A percentile compares a stretch with the other conserved stretches of the same genome.
Conservation (phyloP, 1,140 invertebrate species). For the Hylaeus volcanicus region DNA sequence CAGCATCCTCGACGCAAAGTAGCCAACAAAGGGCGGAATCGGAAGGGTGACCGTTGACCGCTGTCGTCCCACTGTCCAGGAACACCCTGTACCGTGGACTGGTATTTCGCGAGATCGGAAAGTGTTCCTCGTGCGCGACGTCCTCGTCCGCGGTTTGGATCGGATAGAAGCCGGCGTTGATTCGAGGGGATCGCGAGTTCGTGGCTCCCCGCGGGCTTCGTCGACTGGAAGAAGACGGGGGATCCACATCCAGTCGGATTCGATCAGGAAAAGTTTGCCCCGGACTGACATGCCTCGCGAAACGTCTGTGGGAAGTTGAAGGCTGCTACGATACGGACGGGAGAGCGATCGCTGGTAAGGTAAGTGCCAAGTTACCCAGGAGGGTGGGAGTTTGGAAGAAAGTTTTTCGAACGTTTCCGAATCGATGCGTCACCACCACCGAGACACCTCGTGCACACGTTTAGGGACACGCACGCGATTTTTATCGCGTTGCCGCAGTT, state of each 20-base stretch:
- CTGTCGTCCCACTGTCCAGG: not conserved
- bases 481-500: conserved; percentile 9
- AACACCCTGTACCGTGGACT: not conserved
- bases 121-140: not conserved
- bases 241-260: not conserved
- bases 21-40: conserved; percentile 1
- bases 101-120: too few species aligned
- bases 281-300: conserved; percentile 40
- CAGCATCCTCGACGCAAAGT: not conserved
- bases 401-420: conserved; percentile 37
- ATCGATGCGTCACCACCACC: conserved; percentile 16
- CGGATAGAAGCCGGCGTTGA: too few species aligned
- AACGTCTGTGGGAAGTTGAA: conserved; percentile 47
- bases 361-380: conserved; percentile 46
- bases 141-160: too few species aligned
- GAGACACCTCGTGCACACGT: not conserved
- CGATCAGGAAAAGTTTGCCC: conserved; percentile 37
- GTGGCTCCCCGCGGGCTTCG: not conserved
- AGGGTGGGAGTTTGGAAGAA: conserved; percentile 1
- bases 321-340: conserved; percentile 6
- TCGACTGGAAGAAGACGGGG: not conserved
- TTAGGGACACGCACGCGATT: not conserved
- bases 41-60: not conserved
- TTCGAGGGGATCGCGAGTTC: too few species aligned
- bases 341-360: conserved; percentile 33